Evolutionary conservation across 2,888 invertebrate species (phyloP).

Genomic region (Myopa tessellatipennis): DNA sequence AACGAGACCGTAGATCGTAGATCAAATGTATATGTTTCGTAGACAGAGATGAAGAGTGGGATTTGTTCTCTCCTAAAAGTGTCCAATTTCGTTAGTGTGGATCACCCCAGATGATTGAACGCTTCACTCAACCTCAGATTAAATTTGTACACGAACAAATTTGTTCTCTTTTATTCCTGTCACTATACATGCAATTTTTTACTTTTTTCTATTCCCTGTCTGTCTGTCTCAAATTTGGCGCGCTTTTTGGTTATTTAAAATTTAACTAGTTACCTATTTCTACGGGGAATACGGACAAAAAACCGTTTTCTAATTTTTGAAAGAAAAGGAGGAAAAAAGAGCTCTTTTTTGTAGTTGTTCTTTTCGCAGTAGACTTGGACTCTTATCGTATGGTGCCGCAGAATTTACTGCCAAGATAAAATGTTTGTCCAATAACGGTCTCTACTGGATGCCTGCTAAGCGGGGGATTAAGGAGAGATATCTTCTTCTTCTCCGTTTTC

Average conservation of each 20-base stretch:
- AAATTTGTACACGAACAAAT: conserved; percentile 1
- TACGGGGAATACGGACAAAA: not conserved
- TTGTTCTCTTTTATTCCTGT: not conserved
- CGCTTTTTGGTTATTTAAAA: conserved; percentile 15
- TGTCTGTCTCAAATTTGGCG: conserved; percentile 16
- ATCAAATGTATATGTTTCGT: not conserved
- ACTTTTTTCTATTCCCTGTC: not conserved
- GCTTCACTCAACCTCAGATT: conserved; percentile 9
- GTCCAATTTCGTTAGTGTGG: conserved; percentile 32
- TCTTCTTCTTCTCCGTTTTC: not conserved
- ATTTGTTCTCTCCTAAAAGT: conserved; percentile 7
- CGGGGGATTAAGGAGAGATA: conserved; percentile 31
- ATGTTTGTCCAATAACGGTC: not conserved
- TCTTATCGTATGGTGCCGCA: too few species aligned
- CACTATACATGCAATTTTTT: not conserved
- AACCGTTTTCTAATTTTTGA: conserved; percentile 20
- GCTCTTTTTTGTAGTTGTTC: conserved; percentile 28
- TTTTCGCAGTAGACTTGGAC: conserved; percentile 18
- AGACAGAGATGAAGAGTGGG: too few species aligned
- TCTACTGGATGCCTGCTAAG: conserved; percentile 29
- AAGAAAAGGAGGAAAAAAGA: conserved; percentile 9
- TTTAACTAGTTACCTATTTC: not conserved
- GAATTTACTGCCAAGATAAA: not conserved
- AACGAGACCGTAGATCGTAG: not conserved
- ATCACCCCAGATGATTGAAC: not conserved